Evolutionary conservation across 2,888 invertebrate genomes (phyloP).

Genomic region (Mythimna ferrago): DNA sequence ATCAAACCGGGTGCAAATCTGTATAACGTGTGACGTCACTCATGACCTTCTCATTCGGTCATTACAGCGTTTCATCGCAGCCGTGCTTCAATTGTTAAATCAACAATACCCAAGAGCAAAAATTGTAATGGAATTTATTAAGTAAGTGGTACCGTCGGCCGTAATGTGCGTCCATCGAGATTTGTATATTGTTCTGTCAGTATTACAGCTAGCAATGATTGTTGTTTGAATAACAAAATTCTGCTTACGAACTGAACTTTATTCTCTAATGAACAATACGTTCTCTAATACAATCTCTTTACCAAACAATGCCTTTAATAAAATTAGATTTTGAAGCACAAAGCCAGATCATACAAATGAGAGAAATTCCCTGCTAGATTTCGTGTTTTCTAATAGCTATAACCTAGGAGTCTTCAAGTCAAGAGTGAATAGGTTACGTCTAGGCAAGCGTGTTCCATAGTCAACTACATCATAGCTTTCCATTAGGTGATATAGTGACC

Average conservation of each 20-base stretch:
- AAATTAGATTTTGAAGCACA: background rate
- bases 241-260: conserved; percentile 23
- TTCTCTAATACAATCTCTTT: conserved; percentile 18
- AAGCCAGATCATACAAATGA: too few species aligned
- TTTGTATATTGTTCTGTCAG: conserved; percentile 48
- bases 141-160: conserved; percentile 31
- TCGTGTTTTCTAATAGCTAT: too few species aligned
- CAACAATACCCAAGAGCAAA: conserved; percentile 42
- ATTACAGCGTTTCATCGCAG: conserved; percentile 35
- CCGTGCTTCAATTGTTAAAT: conserved; percentile 52
- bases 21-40: conserved; percentile 55
- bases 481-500: too few species aligned
- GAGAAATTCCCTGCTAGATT: too few species aligned
- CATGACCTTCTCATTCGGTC: conserved; percentile 44
- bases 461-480: too few species aligned
- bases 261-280: conserved; percentile 23
- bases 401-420: too few species aligned
- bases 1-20: conserved; percentile 21
- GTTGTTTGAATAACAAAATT: conserved; percentile 34
- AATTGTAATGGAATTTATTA: conserved; percentile 49
- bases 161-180: conserved; percentile 43
- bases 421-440: too few species aligned
- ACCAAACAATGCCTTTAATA: conserved; percentile 3
- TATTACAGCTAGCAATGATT: conserved; percentile 35
- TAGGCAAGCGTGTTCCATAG: too few species aligned